phyloP scores from a whole-genome alignment of 2,888 invertebrate species.

The Drosophila fungiperda region DNA sequence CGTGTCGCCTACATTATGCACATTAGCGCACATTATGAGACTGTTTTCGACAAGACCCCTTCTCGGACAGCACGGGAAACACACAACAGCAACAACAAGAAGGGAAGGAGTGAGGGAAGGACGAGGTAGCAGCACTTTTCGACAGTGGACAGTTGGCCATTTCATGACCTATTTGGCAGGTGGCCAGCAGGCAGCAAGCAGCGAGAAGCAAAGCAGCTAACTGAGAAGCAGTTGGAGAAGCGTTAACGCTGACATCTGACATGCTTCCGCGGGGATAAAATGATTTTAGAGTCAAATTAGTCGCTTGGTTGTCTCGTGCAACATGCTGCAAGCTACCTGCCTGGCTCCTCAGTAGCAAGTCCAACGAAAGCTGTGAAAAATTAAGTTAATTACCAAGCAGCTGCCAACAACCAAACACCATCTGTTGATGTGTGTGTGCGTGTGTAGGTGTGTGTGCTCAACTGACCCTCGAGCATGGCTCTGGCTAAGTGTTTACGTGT shows the following conservation, averaged over 20 bases:
- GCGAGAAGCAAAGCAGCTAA: conserved; percentile 6
- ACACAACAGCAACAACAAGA: conserved; percentile 9
- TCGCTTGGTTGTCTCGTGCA: conserved; percentile 29
- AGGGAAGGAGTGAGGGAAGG: not conserved
- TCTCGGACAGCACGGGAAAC: conserved; percentile 11
- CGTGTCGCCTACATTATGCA: conserved; percentile 80
- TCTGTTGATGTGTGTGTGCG: not conserved
- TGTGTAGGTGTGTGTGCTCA: conserved; percentile 10
- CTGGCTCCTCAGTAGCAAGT: conserved; percentile 31
- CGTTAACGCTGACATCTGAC: conserved; percentile 34
- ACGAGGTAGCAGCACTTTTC: conserved; percentile 1
- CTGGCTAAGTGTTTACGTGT: conserved; percentile 78
- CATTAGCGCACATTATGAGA: conserved; percentile 80
- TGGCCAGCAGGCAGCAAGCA: conserved; percentile 53
- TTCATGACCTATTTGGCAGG: conserved; percentile 73
- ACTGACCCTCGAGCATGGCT: conserved; percentile 34
- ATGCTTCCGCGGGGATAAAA: conserved; percentile 31
- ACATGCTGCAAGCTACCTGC: conserved; percentile 16
- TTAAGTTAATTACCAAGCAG: conserved; percentile 58
- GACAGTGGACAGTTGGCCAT: conserved; percentile 50
- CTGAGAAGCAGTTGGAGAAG: conserved; percentile 20
- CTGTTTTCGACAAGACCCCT: conserved; percentile 51
- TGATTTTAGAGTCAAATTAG: conserved; percentile 69
- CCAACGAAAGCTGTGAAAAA: conserved; percentile 58
- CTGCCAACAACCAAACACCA: conserved; percentile 33